These are phyloP conservation scores for Ommatoiulus sabulosus DNA, from an alignment of 2,888 invertebrate genomes.

Conservation along the genomic window DNA sequence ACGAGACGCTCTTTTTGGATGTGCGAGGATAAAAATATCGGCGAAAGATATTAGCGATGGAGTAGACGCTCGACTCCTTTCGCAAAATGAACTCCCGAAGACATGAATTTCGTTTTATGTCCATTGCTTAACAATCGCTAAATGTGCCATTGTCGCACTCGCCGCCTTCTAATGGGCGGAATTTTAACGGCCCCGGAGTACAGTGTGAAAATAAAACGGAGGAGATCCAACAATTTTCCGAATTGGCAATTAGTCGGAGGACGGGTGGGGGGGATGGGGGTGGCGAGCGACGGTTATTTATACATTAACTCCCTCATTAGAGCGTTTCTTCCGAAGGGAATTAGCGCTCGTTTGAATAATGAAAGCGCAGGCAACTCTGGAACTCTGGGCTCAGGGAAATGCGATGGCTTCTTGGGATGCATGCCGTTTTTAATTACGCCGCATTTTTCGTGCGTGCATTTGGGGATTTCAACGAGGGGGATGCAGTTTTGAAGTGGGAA, in stretches of 20 bases:
- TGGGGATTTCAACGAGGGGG: not conserved
- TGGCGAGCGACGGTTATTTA: not conserved
- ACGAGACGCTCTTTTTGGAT: not conserved
- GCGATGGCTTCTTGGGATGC: not conserved
- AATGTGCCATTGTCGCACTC: slow-evolving; percentile 30
- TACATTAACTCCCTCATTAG: not conserved
- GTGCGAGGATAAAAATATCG: not conserved
- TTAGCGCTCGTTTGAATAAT: not conserved
- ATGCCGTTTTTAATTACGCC: not conserved
- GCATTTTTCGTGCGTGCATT: not conserved
- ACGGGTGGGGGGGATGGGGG: not conserved
- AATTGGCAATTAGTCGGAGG: not conserved
- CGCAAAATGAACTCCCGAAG: slow-evolving; percentile 26
- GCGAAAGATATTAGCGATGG: not conserved
- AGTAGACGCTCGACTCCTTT: not conserved
- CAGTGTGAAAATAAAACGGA: not conserved
- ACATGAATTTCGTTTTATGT: slow-evolving; percentile 38
- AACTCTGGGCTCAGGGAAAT: not conserved
- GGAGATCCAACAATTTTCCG: not conserved
- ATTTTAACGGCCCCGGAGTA: slow-evolving; percentile 7
- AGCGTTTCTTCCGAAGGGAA: not conserved
- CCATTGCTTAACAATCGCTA: slow-evolving; percentile 47
- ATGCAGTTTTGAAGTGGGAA: too few relatives aligned
- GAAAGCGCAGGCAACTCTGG: not conserved
- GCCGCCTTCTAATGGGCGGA: slow-evolving; percentile 29